Percentiles rank a stretch among this genome's conserved stretches.
Evolutionary conservation across 2,888 invertebrate genomes (phyloP).

Genomic region (Tanypteryx hageni): DNA sequence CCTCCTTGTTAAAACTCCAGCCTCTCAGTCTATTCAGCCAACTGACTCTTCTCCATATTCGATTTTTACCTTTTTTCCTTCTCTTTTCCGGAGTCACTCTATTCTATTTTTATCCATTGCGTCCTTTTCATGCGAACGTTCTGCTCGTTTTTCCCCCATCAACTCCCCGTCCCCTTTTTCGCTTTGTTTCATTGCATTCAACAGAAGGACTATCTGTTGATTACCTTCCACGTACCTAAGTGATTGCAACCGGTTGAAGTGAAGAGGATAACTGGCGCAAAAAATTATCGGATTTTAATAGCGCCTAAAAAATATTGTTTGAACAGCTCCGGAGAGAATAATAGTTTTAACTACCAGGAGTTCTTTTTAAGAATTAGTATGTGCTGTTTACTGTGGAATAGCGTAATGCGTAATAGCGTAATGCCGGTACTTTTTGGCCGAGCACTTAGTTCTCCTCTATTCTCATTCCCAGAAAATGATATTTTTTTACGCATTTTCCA

Average conservation of each 20-base stretch:
- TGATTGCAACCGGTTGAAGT: background rate
- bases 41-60: background rate
- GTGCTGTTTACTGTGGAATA: too few species aligned
- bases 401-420: too few species aligned
- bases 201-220: conserved; percentile 27
- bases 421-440: too few species aligned
- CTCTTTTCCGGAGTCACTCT: background rate
- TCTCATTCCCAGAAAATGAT: too few species aligned
- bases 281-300: too few species aligned
- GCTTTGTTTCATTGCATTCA: background rate
- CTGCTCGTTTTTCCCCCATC: background rate
- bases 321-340: too few species aligned
- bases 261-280: background rate
- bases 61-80: background rate
- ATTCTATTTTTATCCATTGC: background rate
- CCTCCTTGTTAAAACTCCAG: background rate
- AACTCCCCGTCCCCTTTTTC: background rate
- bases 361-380: too few species aligned
- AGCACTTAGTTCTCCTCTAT: too few species aligned
- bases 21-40: background rate
- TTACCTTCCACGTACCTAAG: background rate
- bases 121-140: background rate
- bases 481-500: too few species aligned
- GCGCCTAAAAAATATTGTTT: too few species aligned
- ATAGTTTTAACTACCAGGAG: too few species aligned